Conservation (phyloP, 2,797 vertebrate species). For the Tokudaia muenninki region DNA sequence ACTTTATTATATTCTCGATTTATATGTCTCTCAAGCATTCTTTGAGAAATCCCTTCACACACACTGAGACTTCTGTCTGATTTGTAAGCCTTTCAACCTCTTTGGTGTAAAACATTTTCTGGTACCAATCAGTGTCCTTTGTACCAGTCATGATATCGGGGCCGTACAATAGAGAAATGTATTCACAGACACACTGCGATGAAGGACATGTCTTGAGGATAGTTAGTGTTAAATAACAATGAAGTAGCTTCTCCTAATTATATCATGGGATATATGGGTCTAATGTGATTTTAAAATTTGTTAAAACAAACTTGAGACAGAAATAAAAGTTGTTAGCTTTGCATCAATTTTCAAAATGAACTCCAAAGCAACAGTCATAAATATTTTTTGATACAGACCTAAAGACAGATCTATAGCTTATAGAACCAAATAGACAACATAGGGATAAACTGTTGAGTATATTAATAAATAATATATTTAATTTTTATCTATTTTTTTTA, state of each 20-base stretch:
- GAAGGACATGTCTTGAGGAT: neutral
- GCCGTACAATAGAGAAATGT: constrained; percentile 23
- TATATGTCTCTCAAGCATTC: neutral
- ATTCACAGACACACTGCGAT: neutral
- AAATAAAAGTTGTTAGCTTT: neutral
- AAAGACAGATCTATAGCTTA: neutral
- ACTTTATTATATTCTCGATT: neutral
- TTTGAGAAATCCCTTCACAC: constrained; percentile 17
- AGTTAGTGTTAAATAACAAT: neutral
- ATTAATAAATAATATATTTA: neutral
- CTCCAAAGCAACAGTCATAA: neutral
- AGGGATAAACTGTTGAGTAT: neutral
- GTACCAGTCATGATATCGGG: neutral
- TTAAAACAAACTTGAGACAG: neutral
- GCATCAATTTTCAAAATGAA: neutral
- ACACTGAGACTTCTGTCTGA: constrained; percentile 39
- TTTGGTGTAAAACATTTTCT: constrained; percentile 45
- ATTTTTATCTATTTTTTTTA: neutral
- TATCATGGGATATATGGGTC: neutral
- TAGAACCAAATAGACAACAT: neutral
- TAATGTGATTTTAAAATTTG: neutral
- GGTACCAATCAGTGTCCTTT: constrained; percentile 40
- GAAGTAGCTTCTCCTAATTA: constrained; percentile 3
- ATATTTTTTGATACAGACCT: neutral
- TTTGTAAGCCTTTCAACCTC: neutral